Evolutionary conservation across 2,797 vertebrate genomes (phyloP).

Genomic region (Hyperoplus lanceolatus): DNA sequence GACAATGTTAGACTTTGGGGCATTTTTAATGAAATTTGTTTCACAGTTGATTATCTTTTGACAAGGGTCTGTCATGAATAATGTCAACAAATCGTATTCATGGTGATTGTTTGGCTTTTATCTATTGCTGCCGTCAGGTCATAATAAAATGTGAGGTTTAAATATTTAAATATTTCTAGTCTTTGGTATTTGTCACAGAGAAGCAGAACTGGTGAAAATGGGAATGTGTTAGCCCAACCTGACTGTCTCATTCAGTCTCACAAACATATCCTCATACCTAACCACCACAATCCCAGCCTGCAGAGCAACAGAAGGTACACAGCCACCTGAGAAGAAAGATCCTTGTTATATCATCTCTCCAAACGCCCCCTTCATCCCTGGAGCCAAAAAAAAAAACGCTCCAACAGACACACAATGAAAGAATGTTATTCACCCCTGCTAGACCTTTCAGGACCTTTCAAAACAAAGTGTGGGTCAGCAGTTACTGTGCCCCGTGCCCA

Average conservation of each 20-base stretch:
- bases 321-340: conserved; percentile 38
- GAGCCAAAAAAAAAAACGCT: conserved; percentile 59
- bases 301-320: conserved; percentile 12
- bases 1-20: no score
- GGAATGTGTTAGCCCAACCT: not conserved
- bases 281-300: not conserved
- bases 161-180: not conserved
- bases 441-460: conserved; percentile 87
- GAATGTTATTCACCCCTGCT: conserved; percentile 80
- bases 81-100: no score
- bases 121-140: no score
- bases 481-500: conserved; percentile 67
- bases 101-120: no score
- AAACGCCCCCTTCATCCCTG: not conserved
- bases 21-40: no score
- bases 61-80: no score
- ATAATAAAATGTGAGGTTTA: not conserved
- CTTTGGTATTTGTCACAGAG: no score
- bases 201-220: not conserved
- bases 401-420: conserved; percentile 74
- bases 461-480: conserved; percentile 80
- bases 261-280: not conserved
- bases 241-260: not conserved
- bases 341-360: conserved; percentile 24
- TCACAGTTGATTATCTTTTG: no score